Percentiles rank a stretch among this genome's conserved stretches.
Conservation (phyloP, 2,113 vertebrate genomes). For the Odocoileus virginianus region DNA sequence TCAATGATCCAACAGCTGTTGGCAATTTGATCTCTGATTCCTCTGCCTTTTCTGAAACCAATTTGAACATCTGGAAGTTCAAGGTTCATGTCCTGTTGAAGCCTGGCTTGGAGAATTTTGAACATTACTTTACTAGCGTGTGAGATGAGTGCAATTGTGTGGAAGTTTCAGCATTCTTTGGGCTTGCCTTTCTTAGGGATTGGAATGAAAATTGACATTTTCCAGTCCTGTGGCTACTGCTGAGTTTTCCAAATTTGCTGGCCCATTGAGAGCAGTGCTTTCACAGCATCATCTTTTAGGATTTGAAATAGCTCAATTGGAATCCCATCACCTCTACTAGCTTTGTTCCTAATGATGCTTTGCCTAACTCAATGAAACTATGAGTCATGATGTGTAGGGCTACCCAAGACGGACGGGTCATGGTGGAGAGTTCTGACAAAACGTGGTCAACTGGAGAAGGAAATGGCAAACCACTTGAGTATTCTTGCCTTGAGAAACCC, state of each 20-base stretch:
- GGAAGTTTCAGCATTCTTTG: neutral
- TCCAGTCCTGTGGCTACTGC: neutral
- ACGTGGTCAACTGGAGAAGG: neutral
- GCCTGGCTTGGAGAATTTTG: neutral
- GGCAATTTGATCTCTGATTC: neutral
- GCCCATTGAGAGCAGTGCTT: neutral
- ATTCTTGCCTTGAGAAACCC: neutral
- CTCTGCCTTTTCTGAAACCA: neutral
- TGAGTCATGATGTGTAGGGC: neutral
- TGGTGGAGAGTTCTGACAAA: neutral
- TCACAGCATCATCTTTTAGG: neutral
- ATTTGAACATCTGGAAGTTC: neutral
- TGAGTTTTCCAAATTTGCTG: neutral
- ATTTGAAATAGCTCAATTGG: neutral
- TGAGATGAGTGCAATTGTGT: neutral
- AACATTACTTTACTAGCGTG: neutral
- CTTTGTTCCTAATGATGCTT: neutral
- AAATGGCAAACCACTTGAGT: neutral
- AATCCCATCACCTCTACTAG: neutral
- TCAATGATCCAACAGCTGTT: rapidly evolving
- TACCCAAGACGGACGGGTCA: neutral
- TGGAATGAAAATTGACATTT: neutral
- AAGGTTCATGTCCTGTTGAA: neutral
- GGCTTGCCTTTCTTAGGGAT: neutral
- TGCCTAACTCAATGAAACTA: neutral